Base-by-base conservation (phyloP, 2,888 invertebrate species). In the Dicranocentrus wangi region DNA sequence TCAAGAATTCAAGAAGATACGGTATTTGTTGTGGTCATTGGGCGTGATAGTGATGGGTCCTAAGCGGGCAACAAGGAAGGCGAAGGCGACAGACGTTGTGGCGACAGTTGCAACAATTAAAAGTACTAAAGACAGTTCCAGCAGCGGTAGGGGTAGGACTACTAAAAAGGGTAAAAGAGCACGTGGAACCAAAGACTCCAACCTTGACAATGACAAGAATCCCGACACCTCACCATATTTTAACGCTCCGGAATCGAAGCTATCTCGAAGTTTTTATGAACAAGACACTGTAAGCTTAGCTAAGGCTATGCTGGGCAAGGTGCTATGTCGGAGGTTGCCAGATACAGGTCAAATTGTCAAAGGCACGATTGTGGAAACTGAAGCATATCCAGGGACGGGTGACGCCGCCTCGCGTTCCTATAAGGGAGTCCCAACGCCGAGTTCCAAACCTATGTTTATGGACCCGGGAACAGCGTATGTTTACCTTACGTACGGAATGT, bases 401-500 rank as follows among this genome's bases (percentile, higher is more conserved):
- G 93, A 94, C 88, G 91, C 91, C 88, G 93, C 93, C 15, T 93
- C 93, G 0, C 91, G 92, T 86, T 91, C 93, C 0, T 92, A 90
- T 87, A 87, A 89, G 25, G 89, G 90, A 1, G 92, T 91, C 88
- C 88, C 90, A 82, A 93, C 94, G 0, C 89, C 90, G 2, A 89
- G 91, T 83, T 93, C 92, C 87, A 90, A 91, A 86, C 92, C 93
- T 0, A 93, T 94, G 93, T 94, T 91, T 87, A 93, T 93, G 93
- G 88, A 89, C 70, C 91, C 93, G 21, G 93, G 93, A 17, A 93
- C 93, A 10, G 90, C 91, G 27, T 94, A 92, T 88, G 92, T 94
- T 2, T 93, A 94, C 86, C 89, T 92, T 86, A 93, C 93, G 0
- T 94, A 94, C 87, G 93, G 94, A 83, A 93, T 93, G 91, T 93